Conservation (phyloP, 2,888 invertebrate species). For the Oscheius myriophilus region DNA sequence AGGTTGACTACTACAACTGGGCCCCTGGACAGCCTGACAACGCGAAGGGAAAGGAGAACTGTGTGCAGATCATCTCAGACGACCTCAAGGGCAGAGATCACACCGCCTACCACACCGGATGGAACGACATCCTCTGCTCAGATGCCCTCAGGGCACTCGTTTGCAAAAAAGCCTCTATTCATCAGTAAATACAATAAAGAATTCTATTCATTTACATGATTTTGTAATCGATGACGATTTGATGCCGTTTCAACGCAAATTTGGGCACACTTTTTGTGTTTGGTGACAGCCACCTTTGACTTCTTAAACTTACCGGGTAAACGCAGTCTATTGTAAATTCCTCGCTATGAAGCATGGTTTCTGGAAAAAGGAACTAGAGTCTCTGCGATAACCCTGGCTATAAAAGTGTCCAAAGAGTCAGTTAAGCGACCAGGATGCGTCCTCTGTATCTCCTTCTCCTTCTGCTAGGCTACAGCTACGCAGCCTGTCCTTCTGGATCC, state of each 20-base stretch:
- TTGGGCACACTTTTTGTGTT: too few species aligned
- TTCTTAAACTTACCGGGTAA: background rate
- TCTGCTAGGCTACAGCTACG: background rate
- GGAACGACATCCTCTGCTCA: slow-evolving; percentile 17
- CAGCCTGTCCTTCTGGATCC: slow-evolving; percentile 1
- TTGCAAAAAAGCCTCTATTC: slow-evolving; percentile 16
- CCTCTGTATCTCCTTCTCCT: background rate
- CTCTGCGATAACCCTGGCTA: too few species aligned
- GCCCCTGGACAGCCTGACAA: slow-evolving; percentile 26
- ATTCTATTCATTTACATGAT: background rate
- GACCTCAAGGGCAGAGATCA: slow-evolving; percentile 18
- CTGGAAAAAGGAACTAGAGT: too few species aligned
- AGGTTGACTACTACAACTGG: slow-evolving; percentile 25
- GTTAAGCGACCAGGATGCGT: background rate
- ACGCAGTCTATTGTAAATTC: background rate
- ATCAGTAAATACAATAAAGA: slow-evolving; percentile 8
- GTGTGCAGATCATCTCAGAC: slow-evolving; percentile 22
- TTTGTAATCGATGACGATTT: background rate
- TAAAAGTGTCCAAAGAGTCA: too few species aligned
- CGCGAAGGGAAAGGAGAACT: slow-evolving; percentile 24
- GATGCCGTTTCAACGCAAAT: background rate
- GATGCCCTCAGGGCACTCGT: slow-evolving; percentile 12
- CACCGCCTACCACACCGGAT: slow-evolving; percentile 5
- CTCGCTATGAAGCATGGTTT: too few species aligned
- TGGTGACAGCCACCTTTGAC: too few species aligned